Evolutionary conservation across 2,797 vertebrate genomes (phyloP).

Genomic region (Gymnothorax javanicus): DNA sequence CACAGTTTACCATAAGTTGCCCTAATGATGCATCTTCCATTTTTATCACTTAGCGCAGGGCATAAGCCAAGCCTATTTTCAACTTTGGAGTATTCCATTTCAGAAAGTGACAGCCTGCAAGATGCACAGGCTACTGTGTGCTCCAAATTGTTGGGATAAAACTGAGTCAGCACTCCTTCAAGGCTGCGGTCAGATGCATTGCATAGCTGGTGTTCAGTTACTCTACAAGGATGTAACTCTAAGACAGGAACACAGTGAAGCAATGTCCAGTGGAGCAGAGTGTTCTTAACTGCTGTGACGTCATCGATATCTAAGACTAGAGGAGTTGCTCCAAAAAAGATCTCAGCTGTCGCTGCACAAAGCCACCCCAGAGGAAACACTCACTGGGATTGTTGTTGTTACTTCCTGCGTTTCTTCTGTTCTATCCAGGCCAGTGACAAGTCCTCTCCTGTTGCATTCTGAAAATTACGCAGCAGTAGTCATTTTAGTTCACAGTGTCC

Average conservation of each 20-base stretch:
- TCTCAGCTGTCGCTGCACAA: neutral
- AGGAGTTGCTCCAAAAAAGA: neutral
- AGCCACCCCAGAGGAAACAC: neutral
- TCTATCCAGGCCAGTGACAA: neutral
- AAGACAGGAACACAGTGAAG: neutral
- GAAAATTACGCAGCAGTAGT: neutral
- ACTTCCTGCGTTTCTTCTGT: neutral
- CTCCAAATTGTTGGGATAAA: neutral
- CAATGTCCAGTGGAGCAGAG: neutral
- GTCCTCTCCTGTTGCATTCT: neutral
- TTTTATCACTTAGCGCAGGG: neutral
- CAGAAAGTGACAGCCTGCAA: slow-evolving; percentile 1
- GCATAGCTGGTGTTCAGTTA: neutral
- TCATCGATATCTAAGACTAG: neutral
- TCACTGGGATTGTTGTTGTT: neutral
- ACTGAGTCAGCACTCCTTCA: slow-evolving; percentile 9
- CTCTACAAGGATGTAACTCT: neutral
- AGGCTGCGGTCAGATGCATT: neutral
- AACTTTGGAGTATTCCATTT: neutral
- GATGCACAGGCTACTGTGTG: neutral
- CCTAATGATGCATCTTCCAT: neutral
- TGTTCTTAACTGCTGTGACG: neutral
- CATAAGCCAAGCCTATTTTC: neutral
- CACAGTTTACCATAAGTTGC: neutral
- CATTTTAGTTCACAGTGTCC: neutral